phyloP scores from a whole-genome alignment of 2,797 vertebrate genomes.

The Danio choprae region DNA sequence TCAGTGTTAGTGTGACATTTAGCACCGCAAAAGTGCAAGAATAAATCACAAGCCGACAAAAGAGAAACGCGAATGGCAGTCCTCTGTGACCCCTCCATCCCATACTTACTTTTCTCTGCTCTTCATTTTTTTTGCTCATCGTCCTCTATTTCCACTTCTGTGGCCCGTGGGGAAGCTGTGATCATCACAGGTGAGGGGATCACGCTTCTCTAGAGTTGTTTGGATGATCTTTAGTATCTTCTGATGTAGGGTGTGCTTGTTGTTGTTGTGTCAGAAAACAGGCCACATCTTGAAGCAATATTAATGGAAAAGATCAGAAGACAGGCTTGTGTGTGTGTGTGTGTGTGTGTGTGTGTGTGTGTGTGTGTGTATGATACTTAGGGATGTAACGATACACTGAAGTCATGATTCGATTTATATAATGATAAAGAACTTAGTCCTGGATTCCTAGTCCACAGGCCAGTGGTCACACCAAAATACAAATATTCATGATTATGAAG shows the following conservation, averaged over 20 bases:
- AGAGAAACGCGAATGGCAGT: constrained; percentile 19
- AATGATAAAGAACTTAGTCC: too few relatives aligned
- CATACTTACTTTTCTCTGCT: constrained; percentile 20
- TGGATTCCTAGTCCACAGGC: too few relatives aligned
- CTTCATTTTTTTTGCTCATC: not conserved
- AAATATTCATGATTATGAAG: too few relatives aligned
- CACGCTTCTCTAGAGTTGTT: constrained; percentile 18
- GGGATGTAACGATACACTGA: too few relatives aligned
- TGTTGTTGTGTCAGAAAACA: not conserved
- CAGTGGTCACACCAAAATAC: too few relatives aligned
- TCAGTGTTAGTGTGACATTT: constrained; percentile 60
- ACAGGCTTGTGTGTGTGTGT: not conserved
- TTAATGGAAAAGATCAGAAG: constrained; percentile 6
- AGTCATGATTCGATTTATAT: too few relatives aligned
- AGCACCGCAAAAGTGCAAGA: constrained; percentile 39
- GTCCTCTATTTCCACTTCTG: not conserved
- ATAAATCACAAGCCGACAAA: constrained; percentile 40
- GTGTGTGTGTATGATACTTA: too few relatives aligned
- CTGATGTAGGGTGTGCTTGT: not conserved
- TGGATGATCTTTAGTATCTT: constrained; percentile 13
- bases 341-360: not conserved
- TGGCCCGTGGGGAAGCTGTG: constrained; percentile 4
- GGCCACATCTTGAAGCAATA: constrained; percentile 11
- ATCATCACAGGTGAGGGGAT: constrained; percentile 43
- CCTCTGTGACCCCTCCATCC: constrained; percentile 34